Evolutionary conservation across 2,113 vertebrate species (phyloP).

Genomic region (Candoia aspera): DNA sequence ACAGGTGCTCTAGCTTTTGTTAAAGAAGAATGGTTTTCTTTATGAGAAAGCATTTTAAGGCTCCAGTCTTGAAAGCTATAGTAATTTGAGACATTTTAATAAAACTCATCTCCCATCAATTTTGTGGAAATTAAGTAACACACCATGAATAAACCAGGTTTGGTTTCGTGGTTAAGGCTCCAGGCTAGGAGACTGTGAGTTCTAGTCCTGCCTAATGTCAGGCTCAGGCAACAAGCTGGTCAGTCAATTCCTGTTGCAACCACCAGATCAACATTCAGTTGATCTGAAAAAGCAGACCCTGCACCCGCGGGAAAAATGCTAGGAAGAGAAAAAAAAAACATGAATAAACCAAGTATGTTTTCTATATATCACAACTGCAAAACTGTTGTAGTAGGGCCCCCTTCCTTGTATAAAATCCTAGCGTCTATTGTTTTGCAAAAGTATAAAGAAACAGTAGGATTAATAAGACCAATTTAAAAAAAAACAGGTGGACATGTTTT

Average conservation of each 20-base stretch:
- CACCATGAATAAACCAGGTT: slow-evolving; percentile 20
- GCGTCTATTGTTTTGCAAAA: slow-evolving; percentile 13
- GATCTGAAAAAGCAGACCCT: too few relatives aligned
- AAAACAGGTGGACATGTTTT: not conserved
- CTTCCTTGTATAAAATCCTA: not conserved
- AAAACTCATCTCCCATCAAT: slow-evolving; percentile 23
- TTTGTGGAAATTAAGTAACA: slow-evolving; percentile 37
- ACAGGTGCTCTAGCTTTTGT: slow-evolving; percentile 38
- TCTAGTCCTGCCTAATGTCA: too few relatives aligned
- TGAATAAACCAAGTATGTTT: not conserved
- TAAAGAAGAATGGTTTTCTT: slow-evolving; percentile 29
- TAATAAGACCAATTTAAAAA: not conserved
- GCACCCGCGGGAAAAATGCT: too few relatives aligned
- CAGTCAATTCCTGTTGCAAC: too few relatives aligned
- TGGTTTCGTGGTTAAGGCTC: too few relatives aligned
- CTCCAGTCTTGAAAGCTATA: slow-evolving; percentile 38
- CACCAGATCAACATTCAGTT: too few relatives aligned
- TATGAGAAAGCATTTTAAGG: slow-evolving; percentile 39
- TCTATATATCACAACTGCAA: slow-evolving; percentile 9
- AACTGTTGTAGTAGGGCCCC: not conserved
- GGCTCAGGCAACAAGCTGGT: too few relatives aligned
- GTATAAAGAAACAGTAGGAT: not conserved
- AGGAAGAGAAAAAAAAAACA: not conserved
- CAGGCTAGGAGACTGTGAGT: too few relatives aligned
- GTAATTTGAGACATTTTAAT: slow-evolving; percentile 41